Base-by-base conservation (phyloP, 2,113 vertebrate genomes). In the Pipra filicauda region DNA sequence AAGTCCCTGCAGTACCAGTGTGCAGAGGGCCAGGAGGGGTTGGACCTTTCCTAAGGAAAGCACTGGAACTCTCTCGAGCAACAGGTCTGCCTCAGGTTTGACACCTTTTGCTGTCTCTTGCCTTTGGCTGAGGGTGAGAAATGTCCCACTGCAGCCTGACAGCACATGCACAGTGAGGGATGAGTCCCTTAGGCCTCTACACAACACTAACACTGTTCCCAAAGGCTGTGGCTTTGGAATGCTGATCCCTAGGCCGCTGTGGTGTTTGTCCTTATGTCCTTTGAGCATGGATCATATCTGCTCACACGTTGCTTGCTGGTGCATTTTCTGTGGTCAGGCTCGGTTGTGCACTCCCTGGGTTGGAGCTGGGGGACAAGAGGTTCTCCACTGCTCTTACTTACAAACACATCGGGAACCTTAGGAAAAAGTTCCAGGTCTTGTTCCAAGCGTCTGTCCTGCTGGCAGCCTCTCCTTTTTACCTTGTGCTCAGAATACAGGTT, bases 331-430 rank as follows among this genome's bases (percentile, higher is more conserved):
- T 97, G 98, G 59, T 88, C 96, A 13, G 89, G 94, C 62, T 84
- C 91, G 1, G 92, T 65, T 4, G 61, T 92, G 62, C 75, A 80
- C 70, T 77, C 62, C 28, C 70, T 20, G 72, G 91, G 83, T 57
- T 77, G 90, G 37, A 69, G 44, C 37, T 93, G 87, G 1, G 74
- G 9, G 14, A 92, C 37, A 5, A 86, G 77, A 6, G 93, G 96
- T 39, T 98, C 98, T 19, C 98, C 98, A 7, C 98, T 99, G 80
- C 98, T 98, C 57, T 83, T 95, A 93, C 98, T 99, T 51, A 99
- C 98, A 20, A 98, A 99, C 67, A 99, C 97, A 0, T 96, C 62
- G 1, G 98, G 98, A 10, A 95, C 83, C 59, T 98, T 98, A 1
- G 96, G 91, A 22, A 97, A 96, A 93, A 98, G 97, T 92, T 98